phyloP scores from a whole-genome alignment of 2,888 invertebrate species.

The Clunio marinus region DNA sequence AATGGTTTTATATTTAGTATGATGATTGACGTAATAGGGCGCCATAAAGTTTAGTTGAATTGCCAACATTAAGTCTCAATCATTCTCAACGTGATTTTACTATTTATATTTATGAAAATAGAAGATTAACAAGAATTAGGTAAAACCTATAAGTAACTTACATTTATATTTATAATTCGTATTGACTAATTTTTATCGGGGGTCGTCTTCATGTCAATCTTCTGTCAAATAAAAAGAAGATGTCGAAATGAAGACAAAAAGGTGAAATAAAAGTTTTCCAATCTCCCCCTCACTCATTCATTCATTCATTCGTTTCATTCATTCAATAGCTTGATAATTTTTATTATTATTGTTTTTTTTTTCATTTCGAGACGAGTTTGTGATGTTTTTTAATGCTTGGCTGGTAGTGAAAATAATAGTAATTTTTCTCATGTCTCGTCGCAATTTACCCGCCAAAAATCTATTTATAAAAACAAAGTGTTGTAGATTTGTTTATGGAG shows the following conservation, averaged over 20 bases:
- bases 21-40: conserved; percentile 34
- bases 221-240: not conserved
- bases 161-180: too few species aligned
- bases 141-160: too few species aligned
- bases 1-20: too few species aligned
- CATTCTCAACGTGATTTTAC: too few species aligned
- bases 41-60: conserved; percentile 25
- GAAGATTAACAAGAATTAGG: too few species aligned
- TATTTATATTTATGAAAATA: too few species aligned
- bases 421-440: conserved; percentile 32
- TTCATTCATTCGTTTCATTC: not conserved
- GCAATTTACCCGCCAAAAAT: conserved; percentile 16
- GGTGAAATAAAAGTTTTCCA: too few species aligned
- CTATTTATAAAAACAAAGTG: conserved; percentile 20
- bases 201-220: conserved; percentile 21
- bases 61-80: too few species aligned
- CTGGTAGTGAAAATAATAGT: not conserved
- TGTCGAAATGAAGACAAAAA: too few species aligned
- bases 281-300: conserved; percentile 9
- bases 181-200: conserved; percentile 4
- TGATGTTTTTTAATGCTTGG: too few species aligned
- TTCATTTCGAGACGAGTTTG: not conserved
- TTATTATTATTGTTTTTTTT: not conserved
- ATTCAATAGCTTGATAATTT: not conserved
- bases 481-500: not conserved